Conservation (phyloP, 2,797 vertebrate species). For the Clarias platycephalus region DNA sequence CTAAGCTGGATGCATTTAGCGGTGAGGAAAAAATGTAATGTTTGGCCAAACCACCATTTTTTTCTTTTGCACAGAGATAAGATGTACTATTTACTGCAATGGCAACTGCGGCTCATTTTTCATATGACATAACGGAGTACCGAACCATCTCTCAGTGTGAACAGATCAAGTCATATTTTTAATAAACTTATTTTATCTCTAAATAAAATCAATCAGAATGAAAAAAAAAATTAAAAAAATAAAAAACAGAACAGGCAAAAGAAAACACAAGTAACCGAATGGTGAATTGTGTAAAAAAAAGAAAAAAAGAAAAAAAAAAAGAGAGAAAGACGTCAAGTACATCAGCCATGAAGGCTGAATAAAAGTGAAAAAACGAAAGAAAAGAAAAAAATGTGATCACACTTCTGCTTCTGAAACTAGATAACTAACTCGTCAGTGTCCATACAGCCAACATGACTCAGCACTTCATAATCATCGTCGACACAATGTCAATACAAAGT, state of each 20-base stretch:
- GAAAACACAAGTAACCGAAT: constrained; percentile 55
- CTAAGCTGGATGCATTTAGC: background rate
- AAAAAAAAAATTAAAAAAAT: constrained; percentile 59
- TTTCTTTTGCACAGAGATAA: background rate
- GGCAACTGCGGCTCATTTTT: background rate
- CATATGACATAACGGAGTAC: background rate
- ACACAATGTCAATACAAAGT: constrained; percentile 29
- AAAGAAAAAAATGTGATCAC: constrained; percentile 28
- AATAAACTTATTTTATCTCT: constrained; percentile 68
- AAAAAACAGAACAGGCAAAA: constrained; percentile 48
- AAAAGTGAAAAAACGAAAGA: constrained; percentile 66
- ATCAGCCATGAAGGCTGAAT: constrained; percentile 60
- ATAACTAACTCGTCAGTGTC: constrained; percentile 37
- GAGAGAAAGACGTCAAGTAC: constrained; percentile 61
- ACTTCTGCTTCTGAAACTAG: constrained; percentile 34
- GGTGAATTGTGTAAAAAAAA: constrained; percentile 38
- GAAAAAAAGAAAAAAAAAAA: constrained; percentile 5
- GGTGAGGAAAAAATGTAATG: background rate
- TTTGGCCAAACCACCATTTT: background rate
- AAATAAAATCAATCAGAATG: constrained; percentile 59
- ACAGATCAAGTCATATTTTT: constrained; percentile 58
- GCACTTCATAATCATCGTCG: constrained; percentile 31
- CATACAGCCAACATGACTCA: constrained; percentile 32
- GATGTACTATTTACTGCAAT: background rate
- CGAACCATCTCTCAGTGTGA: constrained; percentile 28